Base-by-base conservation (phyloP, 2,888 invertebrate genomes). In the Athetis lepigone region DNA sequence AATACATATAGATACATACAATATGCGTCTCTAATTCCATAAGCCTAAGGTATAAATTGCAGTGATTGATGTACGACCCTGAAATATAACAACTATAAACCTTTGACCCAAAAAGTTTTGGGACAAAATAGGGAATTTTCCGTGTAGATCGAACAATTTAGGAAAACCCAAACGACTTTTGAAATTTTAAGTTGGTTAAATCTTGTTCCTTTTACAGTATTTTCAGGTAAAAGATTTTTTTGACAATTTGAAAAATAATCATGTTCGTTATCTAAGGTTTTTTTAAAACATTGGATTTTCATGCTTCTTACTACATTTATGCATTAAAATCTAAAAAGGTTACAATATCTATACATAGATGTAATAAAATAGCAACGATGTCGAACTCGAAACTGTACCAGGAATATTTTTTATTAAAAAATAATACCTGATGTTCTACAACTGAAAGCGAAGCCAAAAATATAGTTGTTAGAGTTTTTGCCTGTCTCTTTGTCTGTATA, bases 121-220 rank as follows among this genome's bases (percentile, higher is more conserved):
- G 75, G 70, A 58, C 46, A 52, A 56, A 60, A 71, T 46, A 51
- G 49, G 50, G 29, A 54, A 55, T 59, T 66, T 64, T 54, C 50
- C 9, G 45, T 42, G 57, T 39, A 39, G 49, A 52, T 46, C 18
- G 36, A 39, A 19, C 71, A 57, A 63, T 70, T 58, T 52, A 18
- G 58, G 62, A 40, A 7, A 27, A 60, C 59, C 57, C 29, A 46
- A 65, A 71, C 57, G 61, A 71, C 55, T 65, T 59, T 50, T 11
- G 59, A 68, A 59, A 62, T 74, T 74, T 76, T 61, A 65, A 67
- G 57, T 65, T 23, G 18, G 50, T 61, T 52, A 37, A 43, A 58
- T 40, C 45, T 29, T 58, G 50, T 60, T 56, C 25, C 51, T 23
- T 40, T 33, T 42, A 37, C 25, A 18, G 33, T 37, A 47, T 52